Conservation (phyloP, 1,140 invertebrate species). For the Drosophila paulistorum region DNA sequence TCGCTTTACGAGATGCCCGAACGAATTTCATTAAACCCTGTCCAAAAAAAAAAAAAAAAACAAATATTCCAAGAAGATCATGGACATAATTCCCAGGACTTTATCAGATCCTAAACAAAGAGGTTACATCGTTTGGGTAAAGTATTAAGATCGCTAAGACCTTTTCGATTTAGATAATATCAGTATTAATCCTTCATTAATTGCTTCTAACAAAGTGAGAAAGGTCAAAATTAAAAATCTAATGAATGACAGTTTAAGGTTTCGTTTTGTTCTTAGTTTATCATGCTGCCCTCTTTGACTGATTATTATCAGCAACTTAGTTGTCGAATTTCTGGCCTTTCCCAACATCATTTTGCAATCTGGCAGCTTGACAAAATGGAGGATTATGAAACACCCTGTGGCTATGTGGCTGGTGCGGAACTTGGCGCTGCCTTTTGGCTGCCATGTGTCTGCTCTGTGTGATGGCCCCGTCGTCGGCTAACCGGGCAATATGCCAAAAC, state of each 20-base stretch:
- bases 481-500: conserved; percentile 53
- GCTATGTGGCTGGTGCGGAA: conserved; percentile 37
- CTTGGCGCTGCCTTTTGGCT: conserved; percentile 46
- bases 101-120: no score
- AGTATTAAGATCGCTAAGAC: no score
- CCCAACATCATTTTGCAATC: conserved; percentile 70
- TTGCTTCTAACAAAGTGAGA: background rate
- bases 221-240: background rate
- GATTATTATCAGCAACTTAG: conserved; percentile 3
- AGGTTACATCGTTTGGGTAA: no score
- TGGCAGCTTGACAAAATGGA: conserved; percentile 67
- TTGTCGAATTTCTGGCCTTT: conserved; percentile 63
- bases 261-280: conserved; percentile 7
- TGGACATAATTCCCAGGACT: no score
- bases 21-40: no score
- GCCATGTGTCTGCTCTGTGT: conserved; percentile 49
- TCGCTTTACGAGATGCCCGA: no score
- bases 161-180: no score
- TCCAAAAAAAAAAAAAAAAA: no score
- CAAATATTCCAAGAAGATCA: no score
- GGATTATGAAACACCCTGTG: conserved; percentile 47
- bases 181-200: background rate
- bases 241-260: background rate
- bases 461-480: conserved; percentile 36
- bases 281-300: background rate